Percentiles rank a stretch among this genome's conserved stretches.
Conservation (phyloP, 2,888 invertebrate genomes). For the Copidosoma aretas region DNA sequence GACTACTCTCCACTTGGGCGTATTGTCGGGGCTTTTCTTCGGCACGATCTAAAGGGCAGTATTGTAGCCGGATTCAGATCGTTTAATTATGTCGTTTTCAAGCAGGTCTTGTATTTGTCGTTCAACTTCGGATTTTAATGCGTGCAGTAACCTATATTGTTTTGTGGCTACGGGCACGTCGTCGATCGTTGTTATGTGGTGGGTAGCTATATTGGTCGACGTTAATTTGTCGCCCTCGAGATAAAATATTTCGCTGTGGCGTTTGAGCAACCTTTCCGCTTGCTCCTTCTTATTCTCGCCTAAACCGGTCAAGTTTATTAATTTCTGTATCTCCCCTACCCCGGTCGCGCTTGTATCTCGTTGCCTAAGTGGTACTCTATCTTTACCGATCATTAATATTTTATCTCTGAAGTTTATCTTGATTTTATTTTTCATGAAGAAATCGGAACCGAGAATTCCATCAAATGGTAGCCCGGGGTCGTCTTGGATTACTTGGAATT, state of each 20-base stretch:
- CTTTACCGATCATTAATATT: no score
- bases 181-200: neutral
- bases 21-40: neutral
- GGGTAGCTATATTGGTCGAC: neutral
- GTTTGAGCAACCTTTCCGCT: no score
- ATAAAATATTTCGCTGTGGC: neutral
- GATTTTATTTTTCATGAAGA: no score
- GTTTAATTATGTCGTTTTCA: neutral
- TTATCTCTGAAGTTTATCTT: no score
- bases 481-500: no score
- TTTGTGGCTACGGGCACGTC: neutral
- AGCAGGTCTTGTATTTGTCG: neutral
- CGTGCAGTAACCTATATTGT: constrained; percentile 2
- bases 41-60: neutral
- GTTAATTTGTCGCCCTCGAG: constrained; percentile 1
- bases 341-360: no score
- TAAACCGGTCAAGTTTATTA: no score
- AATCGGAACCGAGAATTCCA: no score
- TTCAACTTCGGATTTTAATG: neutral
- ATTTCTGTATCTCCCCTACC: no score
- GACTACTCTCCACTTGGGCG: constrained; percentile 1
- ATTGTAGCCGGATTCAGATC: neutral
- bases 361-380: no score
- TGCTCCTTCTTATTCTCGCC: no score
- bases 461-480: no score